Conservation (phyloP, 2,888 invertebrate genomes). For the Pantelozetes paolii region DNA sequence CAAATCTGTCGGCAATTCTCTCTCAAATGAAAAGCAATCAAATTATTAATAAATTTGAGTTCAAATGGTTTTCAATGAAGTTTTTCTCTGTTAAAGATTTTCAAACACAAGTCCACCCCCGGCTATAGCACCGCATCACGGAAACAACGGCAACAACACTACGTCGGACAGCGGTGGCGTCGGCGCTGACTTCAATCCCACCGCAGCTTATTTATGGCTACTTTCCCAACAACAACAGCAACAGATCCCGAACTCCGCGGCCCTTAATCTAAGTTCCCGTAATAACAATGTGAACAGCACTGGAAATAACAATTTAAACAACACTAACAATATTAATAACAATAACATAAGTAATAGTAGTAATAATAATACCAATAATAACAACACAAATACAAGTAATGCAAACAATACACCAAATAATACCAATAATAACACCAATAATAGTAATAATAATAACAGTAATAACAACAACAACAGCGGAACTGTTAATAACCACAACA, state of each 20-base stretch:
- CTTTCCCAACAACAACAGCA: conserved; percentile 43
- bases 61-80: conserved; percentile 17
- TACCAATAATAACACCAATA: background rate
- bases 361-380: conserved; percentile 23
- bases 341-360: background rate
- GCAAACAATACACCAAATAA: conserved; percentile 24
- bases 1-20: conserved; percentile 11
- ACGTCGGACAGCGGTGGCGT: conserved; percentile 29
- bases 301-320: conserved; percentile 2
- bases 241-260: conserved; percentile 38
- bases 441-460: conserved; percentile 17
- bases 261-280: conserved; percentile 40
- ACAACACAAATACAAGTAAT: background rate
- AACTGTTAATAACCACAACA: conserved; percentile 15
- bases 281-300: conserved; percentile 15
- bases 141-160: conserved; percentile 1
- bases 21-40: background rate
- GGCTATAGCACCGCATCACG: conserved; percentile 23
- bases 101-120: conserved; percentile 40
- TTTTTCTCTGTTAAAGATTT: conserved; percentile 26
- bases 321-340: background rate
- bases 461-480: background rate
- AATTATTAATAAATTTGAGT: conserved; percentile 9
- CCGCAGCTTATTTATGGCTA: conserved; percentile 44
- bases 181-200: conserved; percentile 41